Evolutionary conservation across 2,888 invertebrate species (phyloP).

Genomic region (Synergus itoensis): DNA sequence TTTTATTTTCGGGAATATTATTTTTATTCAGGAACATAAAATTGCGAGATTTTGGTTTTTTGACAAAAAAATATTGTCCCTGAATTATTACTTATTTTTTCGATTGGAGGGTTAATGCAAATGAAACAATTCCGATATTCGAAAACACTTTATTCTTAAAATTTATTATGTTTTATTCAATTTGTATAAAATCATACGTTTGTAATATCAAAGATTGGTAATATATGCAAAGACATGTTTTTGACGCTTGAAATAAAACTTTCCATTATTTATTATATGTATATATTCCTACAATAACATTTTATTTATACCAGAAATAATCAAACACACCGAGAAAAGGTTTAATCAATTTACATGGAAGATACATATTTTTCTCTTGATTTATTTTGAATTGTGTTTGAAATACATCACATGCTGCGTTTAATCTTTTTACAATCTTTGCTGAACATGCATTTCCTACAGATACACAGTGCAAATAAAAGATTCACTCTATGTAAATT

Average conservation of each 20-base stretch:
- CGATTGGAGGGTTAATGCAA: too few species aligned
- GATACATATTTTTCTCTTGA: conserved; percentile 6
- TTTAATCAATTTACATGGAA: conserved; percentile 23
- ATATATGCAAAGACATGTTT: too few species aligned
- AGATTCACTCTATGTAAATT: not conserved
- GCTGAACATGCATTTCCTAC: not conserved
- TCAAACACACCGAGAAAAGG: not conserved
- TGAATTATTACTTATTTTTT: too few species aligned
- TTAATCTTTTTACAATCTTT: conserved; percentile 17
- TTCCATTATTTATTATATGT: not conserved
- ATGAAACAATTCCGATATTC: not conserved
- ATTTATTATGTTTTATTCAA: not conserved
- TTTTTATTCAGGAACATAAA: too few species aligned
- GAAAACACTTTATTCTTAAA: not conserved
- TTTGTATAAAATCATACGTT: not conserved
- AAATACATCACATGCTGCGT: conserved; percentile 1
- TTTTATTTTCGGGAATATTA: too few species aligned
- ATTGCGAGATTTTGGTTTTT: too few species aligned
- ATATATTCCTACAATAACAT: not conserved
- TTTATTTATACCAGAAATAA: conserved; percentile 23
- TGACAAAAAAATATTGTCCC: too few species aligned
- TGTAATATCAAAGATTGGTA: too few species aligned
- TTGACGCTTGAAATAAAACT: too few species aligned
- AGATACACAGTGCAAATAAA: not conserved
- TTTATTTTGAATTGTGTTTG: not conserved